Evolutionary conservation across 2,113 vertebrate species (phyloP).

Genomic region (Odontesthes bonariensis): DNA sequence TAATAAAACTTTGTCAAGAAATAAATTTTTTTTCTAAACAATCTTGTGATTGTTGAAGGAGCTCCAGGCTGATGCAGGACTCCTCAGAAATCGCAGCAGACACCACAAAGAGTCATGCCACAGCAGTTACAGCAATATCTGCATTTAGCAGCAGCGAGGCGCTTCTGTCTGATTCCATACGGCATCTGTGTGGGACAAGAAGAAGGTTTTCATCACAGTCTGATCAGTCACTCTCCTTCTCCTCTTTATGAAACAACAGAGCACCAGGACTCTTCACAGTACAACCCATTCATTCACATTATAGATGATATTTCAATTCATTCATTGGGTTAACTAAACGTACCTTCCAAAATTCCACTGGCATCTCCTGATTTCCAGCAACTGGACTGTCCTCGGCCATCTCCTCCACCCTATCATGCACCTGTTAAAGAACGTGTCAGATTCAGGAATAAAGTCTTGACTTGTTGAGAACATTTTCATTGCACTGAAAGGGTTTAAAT

Average conservation of each 20-base stretch:
- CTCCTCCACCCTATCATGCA: too few species aligned
- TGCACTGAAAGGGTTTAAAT: too few species aligned
- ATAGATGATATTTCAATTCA: background rate
- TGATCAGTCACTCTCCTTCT: background rate
- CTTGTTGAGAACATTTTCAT: too few species aligned
- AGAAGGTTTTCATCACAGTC: background rate
- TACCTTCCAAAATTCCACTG: too few species aligned
- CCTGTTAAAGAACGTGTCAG: too few species aligned
- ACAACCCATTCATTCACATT: too few species aligned
- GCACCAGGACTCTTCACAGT: background rate
- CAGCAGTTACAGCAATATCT: constrained; percentile 81
- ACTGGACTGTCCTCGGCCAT: too few species aligned
- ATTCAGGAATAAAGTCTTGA: too few species aligned
- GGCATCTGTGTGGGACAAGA: constrained; percentile 37
- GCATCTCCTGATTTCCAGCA: too few species aligned
- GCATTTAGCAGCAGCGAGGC: constrained; percentile 47
- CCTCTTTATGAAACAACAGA: background rate
- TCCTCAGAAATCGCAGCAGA: constrained; percentile 69
- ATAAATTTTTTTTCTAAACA: too few species aligned
- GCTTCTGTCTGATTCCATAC: background rate
- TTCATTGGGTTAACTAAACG: background rate
- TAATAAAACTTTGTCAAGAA: too few species aligned
- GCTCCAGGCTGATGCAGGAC: background rate
- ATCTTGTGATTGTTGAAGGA: background rate
- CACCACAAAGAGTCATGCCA: constrained; percentile 57